These are phyloP conservation scores for Chymomyza fuscimana DNA, from an alignment of 2,888 invertebrate genomes.

Conservation along the genomic window DNA sequence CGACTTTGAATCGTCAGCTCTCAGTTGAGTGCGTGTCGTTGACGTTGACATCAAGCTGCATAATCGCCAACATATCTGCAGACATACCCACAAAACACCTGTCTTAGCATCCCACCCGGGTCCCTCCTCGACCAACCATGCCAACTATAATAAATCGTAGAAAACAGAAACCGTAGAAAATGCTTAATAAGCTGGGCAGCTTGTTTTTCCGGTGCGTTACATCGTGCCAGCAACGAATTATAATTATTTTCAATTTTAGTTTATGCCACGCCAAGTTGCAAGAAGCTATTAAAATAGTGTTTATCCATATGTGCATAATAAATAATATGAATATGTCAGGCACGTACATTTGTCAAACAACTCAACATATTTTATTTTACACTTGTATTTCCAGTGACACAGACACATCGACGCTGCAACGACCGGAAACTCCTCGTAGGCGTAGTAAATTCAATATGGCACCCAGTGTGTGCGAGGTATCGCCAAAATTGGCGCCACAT, in stretches of 20 bases:
- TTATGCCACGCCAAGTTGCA: slow-evolving; percentile 60
- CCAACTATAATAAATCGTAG: slow-evolving; percentile 7
- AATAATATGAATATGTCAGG: slow-evolving; percentile 40
- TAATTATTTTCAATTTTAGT: background rate
- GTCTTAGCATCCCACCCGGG: slow-evolving; percentile 21
- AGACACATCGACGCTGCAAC: slow-evolving; percentile 69
- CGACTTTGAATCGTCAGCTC: background rate
- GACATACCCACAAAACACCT: slow-evolving; percentile 2
- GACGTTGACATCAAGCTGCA: slow-evolving; percentile 36
- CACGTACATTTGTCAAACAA: slow-evolving; percentile 45
- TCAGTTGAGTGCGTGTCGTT: slow-evolving; percentile 44
- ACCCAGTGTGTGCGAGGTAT: slow-evolving; percentile 80
- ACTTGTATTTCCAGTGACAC: slow-evolving; percentile 79
- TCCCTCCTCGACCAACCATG: background rate
- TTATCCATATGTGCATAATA: slow-evolving; percentile 35
- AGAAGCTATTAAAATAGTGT: slow-evolving; percentile 2
- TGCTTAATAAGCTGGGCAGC: slow-evolving; percentile 67
- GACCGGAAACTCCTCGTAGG: slow-evolving; percentile 34
- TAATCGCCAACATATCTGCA: slow-evolving; percentile 6
- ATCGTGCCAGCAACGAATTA: slow-evolving; percentile 21
- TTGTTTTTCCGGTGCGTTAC: slow-evolving; percentile 71
- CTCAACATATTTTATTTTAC: slow-evolving; percentile 28
- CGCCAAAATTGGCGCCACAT: slow-evolving; percentile 70
- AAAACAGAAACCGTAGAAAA: slow-evolving; percentile 43
- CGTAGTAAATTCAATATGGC: slow-evolving; percentile 79